A percentile compares a stretch with the other conserved stretches of the same genome.
Conservation (phyloP, 2,888 invertebrate species). For the Pimpla rufipes region DNA sequence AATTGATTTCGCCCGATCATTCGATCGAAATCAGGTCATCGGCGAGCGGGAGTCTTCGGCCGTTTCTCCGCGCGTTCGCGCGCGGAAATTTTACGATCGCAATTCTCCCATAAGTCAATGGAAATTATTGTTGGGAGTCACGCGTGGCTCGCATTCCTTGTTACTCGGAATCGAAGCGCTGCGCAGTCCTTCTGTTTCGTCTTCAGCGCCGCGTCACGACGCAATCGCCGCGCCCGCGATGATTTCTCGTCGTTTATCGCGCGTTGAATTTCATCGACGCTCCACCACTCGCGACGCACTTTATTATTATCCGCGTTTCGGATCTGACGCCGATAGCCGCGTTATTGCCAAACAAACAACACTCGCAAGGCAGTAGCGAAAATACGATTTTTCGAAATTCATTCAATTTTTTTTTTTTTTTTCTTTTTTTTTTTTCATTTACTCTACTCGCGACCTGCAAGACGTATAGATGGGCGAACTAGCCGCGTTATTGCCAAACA, state of each 20-base stretch:
- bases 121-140: conserved; percentile 23
- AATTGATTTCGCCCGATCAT: conserved; percentile 24
- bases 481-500: too few species aligned
- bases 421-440: too few species aligned
- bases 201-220: conserved; percentile 17
- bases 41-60: not conserved
- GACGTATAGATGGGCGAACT: too few species aligned
- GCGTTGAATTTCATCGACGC: conserved; percentile 51
- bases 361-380: conserved; percentile 6
- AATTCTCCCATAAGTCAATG: not conserved
- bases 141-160: conserved; percentile 12
- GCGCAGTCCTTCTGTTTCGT: conserved; percentile 56
- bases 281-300: conserved; percentile 5
- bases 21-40: conserved; percentile 20
- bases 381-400: too few species aligned
- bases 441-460: not conserved
- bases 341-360: conserved; percentile 42
- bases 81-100: conserved; percentile 1
- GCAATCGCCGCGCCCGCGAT: conserved; percentile 22
- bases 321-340: conserved; percentile 6
- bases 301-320: conserved; percentile 25
- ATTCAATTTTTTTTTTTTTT: too few species aligned
- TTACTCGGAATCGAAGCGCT: conserved; percentile 50
- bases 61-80: not conserved
- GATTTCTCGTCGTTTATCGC: conserved; percentile 32